phyloP scores from a whole-genome alignment of 2,113 vertebrate genomes.

The Xyrauchen texanus region DNA sequence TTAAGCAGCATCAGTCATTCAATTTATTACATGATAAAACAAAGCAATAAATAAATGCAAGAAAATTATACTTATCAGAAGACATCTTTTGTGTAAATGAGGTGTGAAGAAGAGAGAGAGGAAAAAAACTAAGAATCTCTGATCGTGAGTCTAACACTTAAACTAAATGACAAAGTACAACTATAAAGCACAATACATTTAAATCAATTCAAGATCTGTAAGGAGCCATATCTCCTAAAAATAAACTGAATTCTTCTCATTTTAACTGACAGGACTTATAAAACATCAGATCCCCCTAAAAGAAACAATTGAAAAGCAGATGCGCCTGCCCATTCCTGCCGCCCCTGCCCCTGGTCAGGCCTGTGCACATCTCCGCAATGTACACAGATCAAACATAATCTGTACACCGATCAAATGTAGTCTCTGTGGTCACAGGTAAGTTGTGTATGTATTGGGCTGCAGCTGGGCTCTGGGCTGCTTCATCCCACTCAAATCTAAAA shows the following conservation, averaged over 20 bases:
- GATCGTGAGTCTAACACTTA: no score
- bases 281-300: no score
- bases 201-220: not conserved
- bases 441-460: constrained; percentile 26
- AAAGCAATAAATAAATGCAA: not conserved
- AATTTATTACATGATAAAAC: no score
- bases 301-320: no score
- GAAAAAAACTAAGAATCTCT: not conserved
- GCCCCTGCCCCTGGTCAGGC: no score
- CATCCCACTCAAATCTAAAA: constrained; percentile 60
- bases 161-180: not conserved
- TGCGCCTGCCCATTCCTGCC: no score
- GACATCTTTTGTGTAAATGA: not conserved
- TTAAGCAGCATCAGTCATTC: no score
- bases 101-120: not conserved
- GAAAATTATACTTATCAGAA: not conserved
- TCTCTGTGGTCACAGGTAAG: constrained; percentile 11
- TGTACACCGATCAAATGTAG: constrained; percentile 1
- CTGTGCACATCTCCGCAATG: no score
- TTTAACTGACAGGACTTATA: not conserved
- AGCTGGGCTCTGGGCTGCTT: constrained; percentile 32
- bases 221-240: not conserved
- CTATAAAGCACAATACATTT: not conserved
- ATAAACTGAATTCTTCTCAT: not conserved
- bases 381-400: no score